Evolutionary conservation across 1,140 invertebrate species (phyloP).

Genomic region (Megalopta genalis): DNA sequence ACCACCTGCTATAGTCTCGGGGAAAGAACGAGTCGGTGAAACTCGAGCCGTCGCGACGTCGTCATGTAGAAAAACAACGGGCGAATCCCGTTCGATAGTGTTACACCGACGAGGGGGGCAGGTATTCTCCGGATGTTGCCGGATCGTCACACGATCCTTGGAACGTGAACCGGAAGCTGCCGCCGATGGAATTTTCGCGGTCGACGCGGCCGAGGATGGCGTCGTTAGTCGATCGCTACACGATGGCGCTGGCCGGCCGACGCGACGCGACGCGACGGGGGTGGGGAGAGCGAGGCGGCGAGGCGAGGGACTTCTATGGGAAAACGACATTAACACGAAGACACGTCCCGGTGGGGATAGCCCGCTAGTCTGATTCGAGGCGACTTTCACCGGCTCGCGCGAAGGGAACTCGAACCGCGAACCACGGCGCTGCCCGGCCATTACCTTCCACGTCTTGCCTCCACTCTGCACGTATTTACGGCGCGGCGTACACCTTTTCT

Average conservation of each 20-base stretch:
- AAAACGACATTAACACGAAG: constrained; percentile 74
- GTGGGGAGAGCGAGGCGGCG: neutral
- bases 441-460: constrained; percentile 45
- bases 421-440: constrained; percentile 22
- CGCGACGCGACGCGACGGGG: too few species aligned
- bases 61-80: constrained; percentile 1
- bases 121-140: neutral
- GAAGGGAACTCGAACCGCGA: constrained; percentile 64
- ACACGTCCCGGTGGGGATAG: constrained; percentile 57
- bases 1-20: too few species aligned
- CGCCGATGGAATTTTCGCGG: constrained; percentile 24
- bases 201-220: neutral
- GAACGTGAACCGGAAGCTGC: neutral
- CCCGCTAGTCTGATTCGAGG: constrained; percentile 58
- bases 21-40: neutral
- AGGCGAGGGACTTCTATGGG: constrained; percentile 64
- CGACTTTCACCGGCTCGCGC: constrained; percentile 72
- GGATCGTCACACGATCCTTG: constrained; percentile 7
- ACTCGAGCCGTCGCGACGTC: constrained; percentile 11
- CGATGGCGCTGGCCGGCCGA: too few species aligned
- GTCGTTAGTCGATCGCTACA: constrained; percentile 7
- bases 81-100: constrained; percentile 7
- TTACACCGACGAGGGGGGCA: constrained; percentile 3
- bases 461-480: neutral
- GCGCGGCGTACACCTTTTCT: constrained; percentile 4